Evolutionary conservation across 2,113 vertebrate genomes (phyloP).

Genomic region (Candoia aspera): DNA sequence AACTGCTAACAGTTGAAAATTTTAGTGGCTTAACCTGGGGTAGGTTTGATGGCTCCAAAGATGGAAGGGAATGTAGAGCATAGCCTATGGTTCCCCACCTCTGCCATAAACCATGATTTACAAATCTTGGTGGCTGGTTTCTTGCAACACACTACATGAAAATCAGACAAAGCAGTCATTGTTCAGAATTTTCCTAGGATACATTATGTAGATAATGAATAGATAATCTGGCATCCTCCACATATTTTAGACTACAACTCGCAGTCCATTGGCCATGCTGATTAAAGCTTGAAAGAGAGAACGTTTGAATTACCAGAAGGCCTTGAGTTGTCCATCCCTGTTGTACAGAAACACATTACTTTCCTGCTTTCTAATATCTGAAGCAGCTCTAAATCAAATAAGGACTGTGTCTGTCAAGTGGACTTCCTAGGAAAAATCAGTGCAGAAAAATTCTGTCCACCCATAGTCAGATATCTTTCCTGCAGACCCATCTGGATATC

Average conservation of each 20-base stretch:
- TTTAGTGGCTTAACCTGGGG: not conserved
- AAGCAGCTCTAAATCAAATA: not conserved
- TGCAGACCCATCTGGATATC: conserved; percentile 1
- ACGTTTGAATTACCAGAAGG: too few species aligned
- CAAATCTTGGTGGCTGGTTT: not conserved
- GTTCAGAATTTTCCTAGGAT: not conserved
- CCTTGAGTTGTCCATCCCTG: too few species aligned
- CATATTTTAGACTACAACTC: too few species aligned
- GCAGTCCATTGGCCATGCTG: too few species aligned
- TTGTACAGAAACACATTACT: not conserved
- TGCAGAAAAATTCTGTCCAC: not conserved
- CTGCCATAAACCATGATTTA: not conserved
- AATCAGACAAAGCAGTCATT: not conserved
- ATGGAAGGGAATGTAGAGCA: not conserved
- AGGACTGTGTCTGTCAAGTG: not conserved
- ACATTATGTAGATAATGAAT: not conserved
- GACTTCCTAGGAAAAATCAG: not conserved
- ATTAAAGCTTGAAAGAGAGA: too few species aligned
- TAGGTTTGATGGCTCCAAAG: not conserved
- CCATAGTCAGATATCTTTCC: not conserved
- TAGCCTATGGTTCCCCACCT: not conserved
- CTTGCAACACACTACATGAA: not conserved
- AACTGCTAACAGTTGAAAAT: not conserved
- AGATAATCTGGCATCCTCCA: too few species aligned
- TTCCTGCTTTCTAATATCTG: not conserved